These are phyloP conservation scores for Littorina saxatilis DNA, from an alignment of 1,140 invertebrate species.

Conservation along the genomic window DNA sequence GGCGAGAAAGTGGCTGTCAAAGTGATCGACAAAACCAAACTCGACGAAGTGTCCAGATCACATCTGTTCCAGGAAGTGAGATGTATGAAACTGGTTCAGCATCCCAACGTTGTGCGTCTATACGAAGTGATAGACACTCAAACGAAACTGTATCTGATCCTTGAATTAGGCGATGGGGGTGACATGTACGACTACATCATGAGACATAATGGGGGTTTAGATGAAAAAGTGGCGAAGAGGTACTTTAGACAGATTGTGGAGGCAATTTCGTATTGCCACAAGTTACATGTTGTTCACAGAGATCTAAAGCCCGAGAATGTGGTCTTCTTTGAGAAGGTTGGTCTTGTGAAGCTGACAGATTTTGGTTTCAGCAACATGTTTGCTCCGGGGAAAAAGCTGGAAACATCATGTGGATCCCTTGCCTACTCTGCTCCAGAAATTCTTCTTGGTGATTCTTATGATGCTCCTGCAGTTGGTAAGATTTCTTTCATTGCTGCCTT, in stretches of 20 bases:
- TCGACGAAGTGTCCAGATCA: slow-evolving; percentile 96
- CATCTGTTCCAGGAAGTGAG: slow-evolving; percentile 97
- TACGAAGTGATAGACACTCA: slow-evolving; percentile 99
- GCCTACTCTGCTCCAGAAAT: slow-evolving; percentile 99
- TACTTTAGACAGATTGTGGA: slow-evolving; percentile 97
- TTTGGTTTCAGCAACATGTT: slow-evolving; percentile 98
- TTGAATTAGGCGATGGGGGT: slow-evolving; percentile 98
- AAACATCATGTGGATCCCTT: slow-evolving; percentile 99
- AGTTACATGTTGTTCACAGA: slow-evolving; percentile 93
- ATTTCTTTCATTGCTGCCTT: not conserved
- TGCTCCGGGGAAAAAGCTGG: slow-evolving; percentile 96
- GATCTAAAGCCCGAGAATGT: slow-evolving; percentile 99
- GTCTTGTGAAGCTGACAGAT: slow-evolving; percentile 98
- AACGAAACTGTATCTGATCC: slow-evolving; percentile 84
- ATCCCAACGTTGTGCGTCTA: slow-evolving; percentile 97
- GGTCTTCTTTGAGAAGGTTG: slow-evolving; percentile 98
- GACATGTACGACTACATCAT: slow-evolving; percentile 99
- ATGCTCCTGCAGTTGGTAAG: slow-evolving; percentile 90
- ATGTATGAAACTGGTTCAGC: slow-evolving; percentile 99
- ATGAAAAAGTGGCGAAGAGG: slow-evolving; percentile 86
- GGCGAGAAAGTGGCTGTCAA: slow-evolving; percentile 95
- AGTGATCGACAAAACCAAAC: slow-evolving; percentile 98
- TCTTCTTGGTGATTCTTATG: slow-evolving; percentile 88
- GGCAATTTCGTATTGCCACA: slow-evolving; percentile 98
- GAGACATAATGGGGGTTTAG: slow-evolving; percentile 86